phyloP scores from a whole-genome alignment of 2,888 invertebrate species.

The Coronaproctus castanopsis region DNA sequence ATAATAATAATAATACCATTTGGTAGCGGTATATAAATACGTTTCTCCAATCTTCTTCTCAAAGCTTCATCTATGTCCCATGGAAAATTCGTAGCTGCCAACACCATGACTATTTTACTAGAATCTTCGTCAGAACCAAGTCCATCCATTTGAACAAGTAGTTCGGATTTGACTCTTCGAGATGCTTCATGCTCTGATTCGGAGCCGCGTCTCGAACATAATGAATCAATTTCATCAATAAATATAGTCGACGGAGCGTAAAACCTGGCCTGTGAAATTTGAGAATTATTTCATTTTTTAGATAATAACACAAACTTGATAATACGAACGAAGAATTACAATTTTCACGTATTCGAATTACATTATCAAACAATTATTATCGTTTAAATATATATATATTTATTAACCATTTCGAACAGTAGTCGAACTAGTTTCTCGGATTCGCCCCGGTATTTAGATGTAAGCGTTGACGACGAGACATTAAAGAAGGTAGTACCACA shows the following conservation, averaged over 20 bases:
- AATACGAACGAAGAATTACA: too few relatives aligned
- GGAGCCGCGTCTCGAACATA: constrained; percentile 84
- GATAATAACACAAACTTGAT: background rate
- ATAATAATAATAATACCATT: constrained; percentile 46
- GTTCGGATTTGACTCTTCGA: constrained; percentile 85
- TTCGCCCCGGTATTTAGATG: constrained; percentile 98
- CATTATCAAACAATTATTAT: background rate
- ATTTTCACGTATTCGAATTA: background rate
- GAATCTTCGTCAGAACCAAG: constrained; percentile 44
- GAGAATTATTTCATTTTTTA: constrained; percentile 20
- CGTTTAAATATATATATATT: too few relatives aligned
- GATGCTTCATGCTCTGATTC: constrained; percentile 97
- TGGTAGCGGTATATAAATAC: constrained; percentile 93
- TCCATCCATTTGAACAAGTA: constrained; percentile 97
- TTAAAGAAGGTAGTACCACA: constrained; percentile 95
- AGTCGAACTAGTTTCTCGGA: constrained; percentile 92
- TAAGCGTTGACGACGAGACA: constrained; percentile 87
- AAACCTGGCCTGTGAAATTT: constrained; percentile 81
- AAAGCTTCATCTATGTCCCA: constrained; percentile 98
- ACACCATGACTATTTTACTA: constrained; percentile 77
- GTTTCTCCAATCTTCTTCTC: constrained; percentile 78
- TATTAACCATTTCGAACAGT: constrained; percentile 80
- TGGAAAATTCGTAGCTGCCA: constrained; percentile 96
- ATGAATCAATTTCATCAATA: constrained; percentile 95
- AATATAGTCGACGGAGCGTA: constrained; percentile 98